phyloP scores from a whole-genome alignment of 2,888 invertebrate genomes.

The Scrobipalpa costella region DNA sequence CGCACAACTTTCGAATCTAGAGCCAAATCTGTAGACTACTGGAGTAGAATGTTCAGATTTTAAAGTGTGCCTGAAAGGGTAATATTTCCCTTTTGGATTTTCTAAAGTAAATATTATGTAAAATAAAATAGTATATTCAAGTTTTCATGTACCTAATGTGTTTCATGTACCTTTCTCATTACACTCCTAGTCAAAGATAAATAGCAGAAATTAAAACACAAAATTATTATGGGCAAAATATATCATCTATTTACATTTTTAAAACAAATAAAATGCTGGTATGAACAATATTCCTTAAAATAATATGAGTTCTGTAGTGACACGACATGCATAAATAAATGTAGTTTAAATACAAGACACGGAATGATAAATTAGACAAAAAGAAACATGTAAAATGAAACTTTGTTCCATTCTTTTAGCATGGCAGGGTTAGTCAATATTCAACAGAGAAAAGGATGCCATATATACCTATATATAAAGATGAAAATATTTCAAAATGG shows the following conservation, averaged over 20 bases:
- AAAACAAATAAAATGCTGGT: slow-evolving; percentile 74
- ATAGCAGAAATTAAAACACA: slow-evolving; percentile 40
- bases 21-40: too few relatives aligned
- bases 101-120: too few relatives aligned
- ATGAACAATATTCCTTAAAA: slow-evolving; percentile 75
- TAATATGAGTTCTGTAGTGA: slow-evolving; percentile 68
- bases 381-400: background rate
- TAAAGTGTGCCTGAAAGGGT: too few relatives aligned
- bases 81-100: too few relatives aligned
- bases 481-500: too few relatives aligned
- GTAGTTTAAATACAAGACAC: slow-evolving; percentile 11
- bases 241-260: slow-evolving; percentile 78
- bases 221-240: slow-evolving; percentile 77
- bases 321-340: slow-evolving; percentile 54
- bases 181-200: background rate
- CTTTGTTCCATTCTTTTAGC: background rate
- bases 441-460: background rate
- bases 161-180: background rate
- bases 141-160: too few relatives aligned
- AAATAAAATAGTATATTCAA: too few relatives aligned
- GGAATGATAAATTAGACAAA: slow-evolving; percentile 5
- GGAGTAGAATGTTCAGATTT: too few relatives aligned
- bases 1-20: too few relatives aligned
- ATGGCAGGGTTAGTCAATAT: background rate
- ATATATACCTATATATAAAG: too few relatives aligned